phyloP scores from a whole-genome alignment of 2,113 vertebrate genomes.

The Tautogolabrus adspersus region DNA sequence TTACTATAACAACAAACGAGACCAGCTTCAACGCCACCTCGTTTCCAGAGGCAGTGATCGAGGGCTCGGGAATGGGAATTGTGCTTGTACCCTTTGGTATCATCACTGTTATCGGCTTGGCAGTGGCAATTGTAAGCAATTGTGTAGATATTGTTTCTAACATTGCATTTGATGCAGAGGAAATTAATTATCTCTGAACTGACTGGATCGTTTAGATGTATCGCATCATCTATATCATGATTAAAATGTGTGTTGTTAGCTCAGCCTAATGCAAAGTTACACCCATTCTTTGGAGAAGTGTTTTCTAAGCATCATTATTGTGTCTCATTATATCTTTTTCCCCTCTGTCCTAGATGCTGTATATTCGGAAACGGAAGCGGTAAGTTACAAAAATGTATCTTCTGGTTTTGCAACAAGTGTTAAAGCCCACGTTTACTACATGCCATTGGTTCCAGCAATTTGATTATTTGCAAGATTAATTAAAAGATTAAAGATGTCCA shows the following conservation, averaged over 20 bases:
- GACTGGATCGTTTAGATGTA: neutral
- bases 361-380: constrained; percentile 97
- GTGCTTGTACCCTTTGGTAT: constrained; percentile 95
- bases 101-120: constrained; percentile 93
- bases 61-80: constrained; percentile 86
- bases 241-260: too few relatives aligned
- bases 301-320: neutral
- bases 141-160: neutral
- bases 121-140: constrained; percentile 91
- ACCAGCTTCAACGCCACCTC: constrained; percentile 90
- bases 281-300: neutral
- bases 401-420: neutral
- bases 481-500: too few relatives aligned
- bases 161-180: neutral
- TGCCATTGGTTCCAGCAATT: neutral
- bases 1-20: constrained; percentile 86
- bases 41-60: constrained; percentile 81
- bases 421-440: neutral
- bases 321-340: neutral
- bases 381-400: constrained; percentile 71
- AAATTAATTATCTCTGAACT: neutral
- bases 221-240: neutral
- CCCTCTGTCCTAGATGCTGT: constrained; percentile 89
- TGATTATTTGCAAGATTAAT: neutral
- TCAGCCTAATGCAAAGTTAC: neutral